These are phyloP conservation scores for Pithys albifrons DNA, from an alignment of 2,113 vertebrate genomes.

Conservation along the genomic window DNA sequence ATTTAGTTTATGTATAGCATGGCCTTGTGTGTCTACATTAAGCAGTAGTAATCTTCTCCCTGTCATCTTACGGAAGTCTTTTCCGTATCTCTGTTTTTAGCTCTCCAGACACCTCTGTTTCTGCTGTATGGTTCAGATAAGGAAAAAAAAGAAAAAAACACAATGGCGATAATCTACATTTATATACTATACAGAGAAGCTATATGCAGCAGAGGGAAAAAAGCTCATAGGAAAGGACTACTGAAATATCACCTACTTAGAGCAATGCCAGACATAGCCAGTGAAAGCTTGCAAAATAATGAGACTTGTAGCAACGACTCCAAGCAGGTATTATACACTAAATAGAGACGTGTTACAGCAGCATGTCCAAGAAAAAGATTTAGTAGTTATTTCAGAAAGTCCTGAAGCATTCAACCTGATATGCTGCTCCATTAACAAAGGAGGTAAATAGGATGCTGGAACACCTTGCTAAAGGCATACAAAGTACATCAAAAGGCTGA, in stretches of 20 bases:
- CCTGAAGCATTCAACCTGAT: slow-evolving; percentile 27
- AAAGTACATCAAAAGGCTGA: slow-evolving; percentile 8
- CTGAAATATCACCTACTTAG: slow-evolving; percentile 24
- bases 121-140: slow-evolving; percentile 25
- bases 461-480: slow-evolving; percentile 9
- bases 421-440: slow-evolving; percentile 33
- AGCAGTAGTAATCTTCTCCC: background rate
- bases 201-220: background rate
- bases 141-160: background rate
- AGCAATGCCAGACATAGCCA: background rate
- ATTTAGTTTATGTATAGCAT: background rate
- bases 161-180: background rate
- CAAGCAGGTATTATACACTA: slow-evolving; percentile 20
- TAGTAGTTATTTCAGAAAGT: slow-evolving; percentile 42
- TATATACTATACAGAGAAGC: background rate
- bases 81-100: background rate
- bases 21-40: background rate
- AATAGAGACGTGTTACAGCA: slow-evolving; percentile 39
- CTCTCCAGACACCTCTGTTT: slow-evolving; percentile 30
- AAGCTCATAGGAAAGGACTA: background rate
- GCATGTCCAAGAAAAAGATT: slow-evolving; percentile 6
- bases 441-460: slow-evolving; percentile 13
- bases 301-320: slow-evolving; percentile 23
- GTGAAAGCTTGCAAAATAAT: slow-evolving; percentile 37
- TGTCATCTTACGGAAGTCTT: background rate